Evolutionary conservation across 2,797 vertebrate species (phyloP), one percentile per base, ranked within the genome.

Genomic region (Nothura maculosa): DNA sequence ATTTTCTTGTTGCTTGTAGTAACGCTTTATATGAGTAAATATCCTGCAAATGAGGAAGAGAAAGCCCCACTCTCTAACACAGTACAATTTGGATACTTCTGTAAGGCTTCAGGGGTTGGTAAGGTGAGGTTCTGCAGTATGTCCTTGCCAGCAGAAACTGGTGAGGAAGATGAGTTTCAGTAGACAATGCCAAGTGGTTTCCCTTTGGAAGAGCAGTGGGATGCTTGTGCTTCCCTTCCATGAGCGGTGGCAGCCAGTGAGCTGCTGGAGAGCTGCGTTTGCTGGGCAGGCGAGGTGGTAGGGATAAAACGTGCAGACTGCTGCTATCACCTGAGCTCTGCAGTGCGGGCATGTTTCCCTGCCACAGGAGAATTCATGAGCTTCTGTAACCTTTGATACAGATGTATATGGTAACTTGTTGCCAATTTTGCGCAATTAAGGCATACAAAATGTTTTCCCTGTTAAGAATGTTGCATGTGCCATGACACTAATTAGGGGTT

Each of bases 401-500:
- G 91, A 95, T 87, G 86, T 89, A 87, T 63, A 84, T 40, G 77
- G 95, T 78, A 92, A 97, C 97, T 96, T 97, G 95, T 96, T 97
- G 92, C 95, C 92, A 96, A 88, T 95, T 97, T 96, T 88, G 91
- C 93, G 94, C 88, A 97, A 97, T 97, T 97, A 97, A 93, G 95
- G 95, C 93, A 84, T 97, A 97, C 97, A 97, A 97, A 97, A 96
- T 96, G 96, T 96, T 97, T 94, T 97, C 96, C 95, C 93, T 94
- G 95, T 94, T 97, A 94, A 89, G 92, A 96, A 94, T 81, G 85
- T 96, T 97, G 94, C 89, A 93, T 97, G 93, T 94, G 93, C 85
- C 89, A 92, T 45, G 70, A 92, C 93, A 54, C 92, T 97, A 96
- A 97, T 96, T 96, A 97, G 92, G 77, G 90, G 88, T 90, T 97